Evolutionary conservation across 2,797 vertebrate genomes (phyloP).

Genomic region (Acanthiza pusilla): DNA sequence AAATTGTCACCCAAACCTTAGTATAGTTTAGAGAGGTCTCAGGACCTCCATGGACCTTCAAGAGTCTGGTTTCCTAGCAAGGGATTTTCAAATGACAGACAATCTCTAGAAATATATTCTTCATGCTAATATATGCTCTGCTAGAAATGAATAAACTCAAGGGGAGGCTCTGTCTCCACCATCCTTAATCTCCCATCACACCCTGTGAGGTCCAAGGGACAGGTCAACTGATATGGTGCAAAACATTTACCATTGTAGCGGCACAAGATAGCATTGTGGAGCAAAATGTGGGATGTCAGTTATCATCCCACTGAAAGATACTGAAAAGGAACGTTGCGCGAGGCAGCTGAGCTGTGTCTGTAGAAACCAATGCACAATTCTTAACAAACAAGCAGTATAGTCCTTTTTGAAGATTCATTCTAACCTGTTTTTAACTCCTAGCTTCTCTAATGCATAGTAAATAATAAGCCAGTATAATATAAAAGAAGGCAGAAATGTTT

Average conservation of each 20-base stretch:
- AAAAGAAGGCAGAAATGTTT: conserved; percentile 43
- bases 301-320: neutral
- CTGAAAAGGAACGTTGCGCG: neutral
- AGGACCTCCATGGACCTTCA: neutral
- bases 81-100: neutral
- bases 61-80: neutral
- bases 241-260: neutral
- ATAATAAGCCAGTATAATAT: neutral
- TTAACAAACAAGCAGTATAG: neutral
- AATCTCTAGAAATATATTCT: neutral
- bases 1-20: neutral
- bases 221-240: neutral
- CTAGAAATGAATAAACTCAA: neutral
- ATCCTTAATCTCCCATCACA: neutral
- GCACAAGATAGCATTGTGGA: neutral
- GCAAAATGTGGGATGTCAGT: neutral
- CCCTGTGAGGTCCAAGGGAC: neutral
- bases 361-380: neutral
- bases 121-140: neutral
- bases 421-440: neutral
- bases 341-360: neutral
- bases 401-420: neutral
- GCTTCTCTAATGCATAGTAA: neutral
- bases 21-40: neutral
- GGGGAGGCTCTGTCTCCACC: neutral